Evolutionary conservation across 1,140 invertebrate genomes (phyloP), one percentile per base, ranked within the genome.

Genomic region (Rhyzopertha dominica): DNA sequence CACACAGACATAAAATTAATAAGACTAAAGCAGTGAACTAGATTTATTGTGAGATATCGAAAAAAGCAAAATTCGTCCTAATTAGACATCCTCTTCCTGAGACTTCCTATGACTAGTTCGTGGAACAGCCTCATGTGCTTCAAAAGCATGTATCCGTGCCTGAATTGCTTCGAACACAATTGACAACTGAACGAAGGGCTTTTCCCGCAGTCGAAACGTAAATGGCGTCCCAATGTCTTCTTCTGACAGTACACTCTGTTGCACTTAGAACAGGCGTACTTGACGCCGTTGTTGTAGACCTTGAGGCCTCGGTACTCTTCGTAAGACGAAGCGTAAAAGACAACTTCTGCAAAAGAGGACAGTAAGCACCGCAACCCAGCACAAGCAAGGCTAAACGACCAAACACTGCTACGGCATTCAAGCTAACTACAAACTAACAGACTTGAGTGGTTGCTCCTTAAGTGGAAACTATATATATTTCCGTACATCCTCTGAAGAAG

Each of bases 111-210:
- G 28, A 52, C 48, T 23, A 60, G 57, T 23, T 60, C 47, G 32
- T 65, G 63, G 23, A 49, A 55, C 9, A 57, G 50, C 16, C 63
- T 35, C 52, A 71, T 66, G 44, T 76, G 74, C 38, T 68, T 69
- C 31, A 68, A 62, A 7, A 76, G 59, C 28, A 71, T 70, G 22
- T 69, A 71, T 28, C 73, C 73, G 17, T 73, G 67, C 45, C 67
- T 74, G 25, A 69, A 70, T 40, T 62, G 67, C 50, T 74, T 70
- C 26, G 62, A 58, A 49, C 75, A 77, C 20, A 74, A 46, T n/a
- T 66, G 56, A 54, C 77, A 81, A 54, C 75, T 70, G 67, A 82
- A 85, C 47, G 75, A 74, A 2, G 81, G 81, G 43, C 74, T 71
- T 49, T 81, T 77, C 9, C 79, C 77, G 62, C 83, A 85, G 60